Conservation (phyloP, 2,113 vertebrate genomes). For the Perccottus glenii region DNA sequence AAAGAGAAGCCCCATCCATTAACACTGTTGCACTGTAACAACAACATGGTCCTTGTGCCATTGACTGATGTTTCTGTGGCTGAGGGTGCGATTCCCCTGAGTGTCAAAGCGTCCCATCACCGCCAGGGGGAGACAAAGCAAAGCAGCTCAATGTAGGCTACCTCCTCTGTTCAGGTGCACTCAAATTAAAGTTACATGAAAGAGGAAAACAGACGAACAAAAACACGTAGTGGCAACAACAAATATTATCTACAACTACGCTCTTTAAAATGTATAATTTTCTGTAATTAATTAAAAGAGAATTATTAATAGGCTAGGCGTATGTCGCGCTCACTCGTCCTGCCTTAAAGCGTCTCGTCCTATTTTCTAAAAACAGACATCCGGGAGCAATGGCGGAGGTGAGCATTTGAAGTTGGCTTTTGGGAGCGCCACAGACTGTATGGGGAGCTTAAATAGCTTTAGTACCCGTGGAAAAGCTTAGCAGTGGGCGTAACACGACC, state of each 20-base stretch:
- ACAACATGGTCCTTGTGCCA: not conserved
- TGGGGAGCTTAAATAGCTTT: not conserved
- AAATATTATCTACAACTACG: too few species aligned
- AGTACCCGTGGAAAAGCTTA: not conserved
- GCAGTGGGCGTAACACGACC: not conserved
- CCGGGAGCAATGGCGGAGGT: slow-evolving; percentile 20
- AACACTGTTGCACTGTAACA: not conserved
- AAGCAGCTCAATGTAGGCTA: not conserved
- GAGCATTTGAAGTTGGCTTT: not conserved
- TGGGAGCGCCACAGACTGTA: not conserved
- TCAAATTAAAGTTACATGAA: slow-evolving; percentile 5
- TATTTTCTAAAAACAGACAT: slow-evolving; percentile 2
- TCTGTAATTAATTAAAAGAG: too few species aligned
- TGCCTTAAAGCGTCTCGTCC: not conserved
- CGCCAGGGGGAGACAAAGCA: slow-evolving; percentile 47
- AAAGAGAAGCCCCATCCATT: not conserved
- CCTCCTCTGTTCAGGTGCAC: not conserved
- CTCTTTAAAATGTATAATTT: too few species aligned
- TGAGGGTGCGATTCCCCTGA: slow-evolving; percentile 21
- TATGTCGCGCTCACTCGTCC: not conserved
- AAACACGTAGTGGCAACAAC: too few species aligned
- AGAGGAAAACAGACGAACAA: too few species aligned
- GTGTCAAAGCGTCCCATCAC: not conserved
- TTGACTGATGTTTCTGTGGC: not conserved
- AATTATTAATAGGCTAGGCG: too few species aligned